Evolutionary conservation across 1,140 invertebrate genomes (phyloP).

Genomic region (Drepana arcuata): DNA sequence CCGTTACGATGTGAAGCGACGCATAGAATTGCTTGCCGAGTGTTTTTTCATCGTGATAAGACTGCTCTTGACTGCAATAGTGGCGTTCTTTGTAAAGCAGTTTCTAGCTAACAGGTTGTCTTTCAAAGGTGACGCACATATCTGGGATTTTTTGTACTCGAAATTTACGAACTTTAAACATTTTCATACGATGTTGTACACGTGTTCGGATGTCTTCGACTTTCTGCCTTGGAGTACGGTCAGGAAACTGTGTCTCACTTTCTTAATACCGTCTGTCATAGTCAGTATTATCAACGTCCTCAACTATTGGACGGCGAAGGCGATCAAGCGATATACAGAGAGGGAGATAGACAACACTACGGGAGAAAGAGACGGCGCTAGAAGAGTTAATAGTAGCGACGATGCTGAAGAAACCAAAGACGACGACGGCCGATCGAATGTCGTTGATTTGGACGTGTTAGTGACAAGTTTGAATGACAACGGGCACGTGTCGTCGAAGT

Average conservation of each 20-base stretch:
- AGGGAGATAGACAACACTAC: conserved; percentile 11
- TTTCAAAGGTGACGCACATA: conserved; percentile 77
- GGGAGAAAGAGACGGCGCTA: conserved; percentile 2
- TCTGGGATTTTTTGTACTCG: conserved; percentile 82
- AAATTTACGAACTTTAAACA: conserved; percentile 84
- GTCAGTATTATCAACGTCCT: conserved; percentile 58
- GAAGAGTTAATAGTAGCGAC: conserved; percentile 8
- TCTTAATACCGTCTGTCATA: conserved; percentile 73
- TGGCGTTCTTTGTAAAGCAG: conserved; percentile 40
- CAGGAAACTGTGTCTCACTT: conserved; percentile 66
- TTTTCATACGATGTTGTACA: conserved; percentile 89
- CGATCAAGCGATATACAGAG: conserved; percentile 1
- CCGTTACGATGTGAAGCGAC: conserved; percentile 34
- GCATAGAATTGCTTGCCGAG: conserved; percentile 36
- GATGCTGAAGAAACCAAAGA: conserved; percentile 35
- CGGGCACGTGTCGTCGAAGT: too few species aligned
- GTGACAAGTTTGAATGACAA: too few species aligned
- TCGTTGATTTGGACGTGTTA: conserved; percentile 18
- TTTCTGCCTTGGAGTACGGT: conserved; percentile 77
- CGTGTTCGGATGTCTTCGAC: conserved; percentile 87
- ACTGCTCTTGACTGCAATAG: conserved; percentile 24
- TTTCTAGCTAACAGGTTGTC: conserved; percentile 40
- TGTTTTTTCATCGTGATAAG: conserved; percentile 30
- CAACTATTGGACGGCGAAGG: conserved; percentile 52
- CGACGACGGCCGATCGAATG: conserved; percentile 15